Evolutionary conservation across 1,140 invertebrate genomes (phyloP).

Genomic region (Agraylea sexmaculata): DNA sequence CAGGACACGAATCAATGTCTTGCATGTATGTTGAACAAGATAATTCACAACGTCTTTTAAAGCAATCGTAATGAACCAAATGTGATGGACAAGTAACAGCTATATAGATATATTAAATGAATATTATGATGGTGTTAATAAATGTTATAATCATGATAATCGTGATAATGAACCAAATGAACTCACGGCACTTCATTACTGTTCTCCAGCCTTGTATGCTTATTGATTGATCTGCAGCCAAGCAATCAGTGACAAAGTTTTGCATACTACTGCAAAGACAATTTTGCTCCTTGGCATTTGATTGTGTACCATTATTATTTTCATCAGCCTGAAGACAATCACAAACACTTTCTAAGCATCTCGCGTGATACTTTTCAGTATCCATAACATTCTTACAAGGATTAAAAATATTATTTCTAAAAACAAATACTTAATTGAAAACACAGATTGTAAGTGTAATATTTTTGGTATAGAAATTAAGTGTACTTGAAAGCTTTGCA

Average conservation of each 20-base stretch:
- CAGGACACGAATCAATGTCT: constrained; percentile 46
- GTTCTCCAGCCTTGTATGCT: constrained; percentile 60
- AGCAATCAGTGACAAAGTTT: constrained; percentile 57
- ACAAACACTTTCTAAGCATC: constrained; percentile 63
- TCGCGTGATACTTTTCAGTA: constrained; percentile 52
- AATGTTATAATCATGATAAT: too few relatives aligned
- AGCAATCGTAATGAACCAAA: constrained; percentile 69
- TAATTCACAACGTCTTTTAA: constrained; percentile 56
- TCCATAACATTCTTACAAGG: constrained; percentile 48
- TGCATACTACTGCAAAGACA: constrained; percentile 60
- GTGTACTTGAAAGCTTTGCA: constrained; percentile 45
- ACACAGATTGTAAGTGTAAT: too few relatives aligned
- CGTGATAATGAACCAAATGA: not conserved
- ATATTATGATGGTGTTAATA: too few relatives aligned
- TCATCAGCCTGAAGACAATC: constrained; percentile 44
- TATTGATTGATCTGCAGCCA: constrained; percentile 45
- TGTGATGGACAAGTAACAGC: constrained; percentile 57
- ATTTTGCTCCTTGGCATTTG: not conserved
- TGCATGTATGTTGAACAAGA: constrained; percentile 54
- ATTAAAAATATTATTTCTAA: constrained; percentile 47
- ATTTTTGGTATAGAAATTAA: too few relatives aligned
- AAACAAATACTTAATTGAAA: too few relatives aligned
- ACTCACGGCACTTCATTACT: constrained; percentile 52
- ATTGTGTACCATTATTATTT: constrained; percentile 18
- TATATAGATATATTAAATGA: constrained; percentile 24